These are phyloP conservation scores for Stichopus chloronotus DNA, from an alignment of 35 echinoderm and acorn worm genomes.

Conservation along the genomic window DNA sequence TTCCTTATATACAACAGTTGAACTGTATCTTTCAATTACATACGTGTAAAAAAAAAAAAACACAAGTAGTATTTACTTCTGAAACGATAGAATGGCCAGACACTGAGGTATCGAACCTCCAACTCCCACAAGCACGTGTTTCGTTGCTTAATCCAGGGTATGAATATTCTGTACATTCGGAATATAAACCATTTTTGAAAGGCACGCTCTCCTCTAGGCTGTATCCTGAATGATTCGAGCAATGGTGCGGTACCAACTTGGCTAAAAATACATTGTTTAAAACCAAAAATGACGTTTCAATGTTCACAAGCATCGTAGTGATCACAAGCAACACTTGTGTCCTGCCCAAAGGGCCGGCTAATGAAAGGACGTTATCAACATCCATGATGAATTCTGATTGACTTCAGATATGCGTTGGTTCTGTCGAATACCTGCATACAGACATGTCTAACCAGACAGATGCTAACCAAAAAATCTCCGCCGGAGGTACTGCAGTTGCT, in stretches of 20 bases:
- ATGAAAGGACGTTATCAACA: not conserved
- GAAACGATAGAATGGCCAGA: slow-evolving; percentile 10
- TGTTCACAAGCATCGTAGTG: slow-evolving; percentile 12
- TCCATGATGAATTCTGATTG: not conserved
- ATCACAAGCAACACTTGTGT: not conserved
- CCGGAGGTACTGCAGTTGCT: too few relatives aligned
- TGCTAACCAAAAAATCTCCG: too few relatives aligned
- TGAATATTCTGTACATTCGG: not conserved
- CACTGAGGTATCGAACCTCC: not conserved
- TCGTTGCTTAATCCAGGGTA: not conserved
- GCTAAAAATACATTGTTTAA: slow-evolving; percentile 31
- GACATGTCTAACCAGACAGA: too few relatives aligned
- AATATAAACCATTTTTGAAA: not conserved
- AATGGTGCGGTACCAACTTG: slow-evolving; percentile 2
- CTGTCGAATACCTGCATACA: too few relatives aligned
- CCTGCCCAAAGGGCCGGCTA: not conserved
- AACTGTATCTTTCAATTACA: too few relatives aligned
- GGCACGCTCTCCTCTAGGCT: slow-evolving; percentile 24
- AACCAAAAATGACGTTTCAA: not conserved
- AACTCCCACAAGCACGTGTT: not conserved
- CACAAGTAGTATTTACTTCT: not conserved
- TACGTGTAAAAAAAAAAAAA: too few relatives aligned
- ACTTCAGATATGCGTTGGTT: too few relatives aligned
- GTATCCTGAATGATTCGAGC: slow-evolving; percentile 18
- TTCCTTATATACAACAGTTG: too few relatives aligned